Evolutionary conservation across 1,140 invertebrate species (phyloP), one percentile per base, ranked within the genome.

Genomic region (Lucilia cuprina): DNA sequence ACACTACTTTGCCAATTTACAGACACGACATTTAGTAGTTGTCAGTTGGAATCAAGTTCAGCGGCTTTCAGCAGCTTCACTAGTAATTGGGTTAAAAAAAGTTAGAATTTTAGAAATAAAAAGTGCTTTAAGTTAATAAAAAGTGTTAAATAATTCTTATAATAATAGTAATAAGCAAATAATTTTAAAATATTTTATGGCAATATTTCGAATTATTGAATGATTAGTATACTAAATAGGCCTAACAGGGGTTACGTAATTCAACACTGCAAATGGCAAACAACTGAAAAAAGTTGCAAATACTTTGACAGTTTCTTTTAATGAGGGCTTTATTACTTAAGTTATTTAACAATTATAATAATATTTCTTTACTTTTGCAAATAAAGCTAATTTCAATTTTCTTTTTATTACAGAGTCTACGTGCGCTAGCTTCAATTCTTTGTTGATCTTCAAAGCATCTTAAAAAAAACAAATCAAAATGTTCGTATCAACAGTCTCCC

Each of bases 401-500:
- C 34, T 85, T 65, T 85, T 90, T 80, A 21, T 80, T 88, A 83
- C 89, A 91, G 90, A 91, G 90, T 87, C 80, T 88, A 86, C 87
- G 88, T 88, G 90, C 87, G 88, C 87, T 89, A 91, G 89, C 89
- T 90, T 90, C 89, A 90, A 90, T 85, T 87, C 88, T 85, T 87
- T 86, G 84, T 88, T 88, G 87, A 88, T 87, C 88, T 85, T 82
- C 84, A 87, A 89, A 85, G 82, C 83, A 85, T 85, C 86, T 91
- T 83, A 84, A 86, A 85, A 85, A 86, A 88, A 86, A 86, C 86
- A 88, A 87, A 89, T 90, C 91, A 91, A 94, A 93, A 96, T 96
- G 96, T 96, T 95, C 93, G 95, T 91, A 86, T 91, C 90, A 86
- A 90, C 94, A 93, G 90, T 90, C 86, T 91, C 90, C 87, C 90